Conservation (phyloP, 2,797 vertebrate species). For the Argya squamiceps region DNA sequence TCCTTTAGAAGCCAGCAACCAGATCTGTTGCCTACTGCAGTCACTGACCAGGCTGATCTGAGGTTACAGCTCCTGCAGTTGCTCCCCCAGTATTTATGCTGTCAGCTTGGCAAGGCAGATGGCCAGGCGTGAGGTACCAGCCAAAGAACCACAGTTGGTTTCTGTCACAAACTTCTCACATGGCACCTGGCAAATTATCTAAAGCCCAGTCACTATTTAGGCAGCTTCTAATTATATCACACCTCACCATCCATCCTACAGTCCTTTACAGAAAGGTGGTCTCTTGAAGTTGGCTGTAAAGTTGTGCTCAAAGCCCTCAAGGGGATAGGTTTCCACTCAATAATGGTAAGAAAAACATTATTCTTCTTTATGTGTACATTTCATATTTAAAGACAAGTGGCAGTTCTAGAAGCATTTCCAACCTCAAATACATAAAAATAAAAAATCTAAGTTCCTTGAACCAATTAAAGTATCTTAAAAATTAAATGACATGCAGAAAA, state of each 20-base stretch:
- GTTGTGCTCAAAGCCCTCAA: not conserved
- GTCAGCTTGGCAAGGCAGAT: not conserved
- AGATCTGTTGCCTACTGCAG: not conserved
- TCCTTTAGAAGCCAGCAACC: not conserved
- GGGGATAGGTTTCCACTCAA: not conserved
- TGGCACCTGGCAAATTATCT: not conserved
- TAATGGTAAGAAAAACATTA: not conserved
- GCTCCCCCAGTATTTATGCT: not conserved
- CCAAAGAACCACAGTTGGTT: slow-evolving; percentile 23
- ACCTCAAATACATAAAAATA: not conserved
- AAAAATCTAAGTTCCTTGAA: not conserved
- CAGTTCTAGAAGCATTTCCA: not conserved
- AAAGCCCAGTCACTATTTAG: not conserved
- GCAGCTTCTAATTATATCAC: not conserved
- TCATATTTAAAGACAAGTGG: not conserved
- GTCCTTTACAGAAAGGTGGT: not conserved
- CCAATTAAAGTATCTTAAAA: not conserved
- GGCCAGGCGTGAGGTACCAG: not conserved
- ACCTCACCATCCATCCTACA: not conserved
- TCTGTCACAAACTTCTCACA: not conserved
- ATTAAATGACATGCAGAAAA: not conserved
- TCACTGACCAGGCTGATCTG: not conserved
- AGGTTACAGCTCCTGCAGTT: not conserved
- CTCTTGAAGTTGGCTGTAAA: not conserved
- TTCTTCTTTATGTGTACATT: not conserved